Percentiles rank a stretch among this genome's conserved stretches.
Evolutionary conservation across 2,113 vertebrate genomes (phyloP).

Genomic region (Dascyllus trimaculatus): DNA sequence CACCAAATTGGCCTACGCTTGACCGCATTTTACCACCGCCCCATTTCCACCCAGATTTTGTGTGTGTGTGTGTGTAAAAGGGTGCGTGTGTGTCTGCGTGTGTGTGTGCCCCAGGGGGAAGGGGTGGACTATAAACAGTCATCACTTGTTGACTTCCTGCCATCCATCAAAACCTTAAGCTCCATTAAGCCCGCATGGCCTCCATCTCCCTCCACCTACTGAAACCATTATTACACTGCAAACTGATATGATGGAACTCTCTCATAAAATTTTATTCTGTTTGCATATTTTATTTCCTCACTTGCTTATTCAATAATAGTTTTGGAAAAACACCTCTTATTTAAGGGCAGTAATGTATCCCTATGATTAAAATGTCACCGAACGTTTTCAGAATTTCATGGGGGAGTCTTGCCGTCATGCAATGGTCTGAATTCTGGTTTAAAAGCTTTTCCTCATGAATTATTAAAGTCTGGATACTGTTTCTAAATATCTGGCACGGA

Average conservation of each 20-base stretch:
- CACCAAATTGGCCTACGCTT: slow-evolving; percentile 30
- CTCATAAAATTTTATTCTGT: slow-evolving; percentile 23
- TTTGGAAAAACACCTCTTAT: not conserved
- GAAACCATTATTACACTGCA: slow-evolving; percentile 11
- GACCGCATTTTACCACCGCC: slow-evolving; percentile 33
- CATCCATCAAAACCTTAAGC: slow-evolving; percentile 49
- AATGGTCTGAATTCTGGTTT: not conserved
- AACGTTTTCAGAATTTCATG: not conserved
- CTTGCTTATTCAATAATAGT: not conserved
- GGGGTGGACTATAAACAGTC: slow-evolving; percentile 24
- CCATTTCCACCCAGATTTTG: slow-evolving; percentile 27
- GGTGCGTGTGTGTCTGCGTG: slow-evolving; percentile 12
- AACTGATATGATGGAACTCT: slow-evolving; percentile 9
- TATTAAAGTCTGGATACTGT: not conserved
- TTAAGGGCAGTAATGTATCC: not conserved
- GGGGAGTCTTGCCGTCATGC: not conserved
- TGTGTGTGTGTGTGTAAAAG: slow-evolving; percentile 9
- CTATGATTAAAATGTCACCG: not conserved
- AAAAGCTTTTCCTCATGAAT: not conserved
- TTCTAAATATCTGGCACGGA: slow-evolving; percentile 5
- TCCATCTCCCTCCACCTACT: not conserved
- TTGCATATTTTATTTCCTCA: slow-evolving; percentile 26
- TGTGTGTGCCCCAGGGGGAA: not conserved
- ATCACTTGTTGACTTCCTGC: slow-evolving; percentile 56
- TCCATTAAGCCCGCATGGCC: slow-evolving; percentile 18